These are phyloP conservation scores for Suncus etruscus DNA, from an alignment of 2,113 vertebrate species.

Conservation along the genomic window DNA sequence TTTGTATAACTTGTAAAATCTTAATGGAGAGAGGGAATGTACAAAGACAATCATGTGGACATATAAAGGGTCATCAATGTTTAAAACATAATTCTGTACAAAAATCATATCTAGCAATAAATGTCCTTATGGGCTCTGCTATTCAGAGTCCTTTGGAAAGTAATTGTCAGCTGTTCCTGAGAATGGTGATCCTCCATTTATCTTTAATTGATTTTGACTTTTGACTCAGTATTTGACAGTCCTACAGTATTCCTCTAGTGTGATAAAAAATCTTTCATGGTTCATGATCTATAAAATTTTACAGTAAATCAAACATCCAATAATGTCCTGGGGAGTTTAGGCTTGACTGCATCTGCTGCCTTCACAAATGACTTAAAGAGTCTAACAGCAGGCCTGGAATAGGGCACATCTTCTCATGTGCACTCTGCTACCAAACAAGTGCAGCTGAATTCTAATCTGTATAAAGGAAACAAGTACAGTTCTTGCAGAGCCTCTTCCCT, in stretches of 20 bases:
- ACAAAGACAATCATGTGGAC: too few relatives aligned
- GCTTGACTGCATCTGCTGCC: neutral
- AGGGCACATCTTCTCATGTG: neutral
- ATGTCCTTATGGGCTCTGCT: neutral
- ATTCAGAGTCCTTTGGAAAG: neutral
- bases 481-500: neutral
- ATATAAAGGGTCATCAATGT: neutral
- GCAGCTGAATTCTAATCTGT: neutral
- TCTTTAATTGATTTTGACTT: neutral
- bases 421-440: neutral
- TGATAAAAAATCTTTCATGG: slow-evolving; percentile 1
- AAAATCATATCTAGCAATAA: neutral
- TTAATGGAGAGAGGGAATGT: neutral
- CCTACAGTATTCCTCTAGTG: neutral
- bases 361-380: neutral
- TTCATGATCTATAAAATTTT: neutral
- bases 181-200: neutral
- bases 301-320: neutral
- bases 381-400: neutral
- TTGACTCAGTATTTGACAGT: neutral
- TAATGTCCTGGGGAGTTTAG: neutral
- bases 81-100: too few relatives aligned
- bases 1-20: neutral
- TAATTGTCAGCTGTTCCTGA: neutral
- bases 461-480: neutral